phyloP scores from a whole-genome alignment of 2,113 vertebrate species.

The Holacanthus passer region DNA sequence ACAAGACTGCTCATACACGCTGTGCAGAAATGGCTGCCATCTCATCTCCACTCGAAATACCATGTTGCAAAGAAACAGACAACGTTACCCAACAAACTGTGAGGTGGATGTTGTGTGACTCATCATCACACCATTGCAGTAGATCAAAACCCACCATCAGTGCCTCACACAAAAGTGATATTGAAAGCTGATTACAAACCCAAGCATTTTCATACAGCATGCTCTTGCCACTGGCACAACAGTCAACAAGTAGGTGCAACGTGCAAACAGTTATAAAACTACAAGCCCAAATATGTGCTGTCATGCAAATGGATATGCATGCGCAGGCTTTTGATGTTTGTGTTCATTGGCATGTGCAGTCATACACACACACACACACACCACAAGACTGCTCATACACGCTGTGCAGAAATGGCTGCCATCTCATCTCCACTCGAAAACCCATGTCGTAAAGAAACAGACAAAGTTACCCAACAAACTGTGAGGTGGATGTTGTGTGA shows the following conservation, averaged over 20 bases:
- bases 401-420: background rate
- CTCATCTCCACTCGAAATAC: background rate
- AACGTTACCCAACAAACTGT: background rate
- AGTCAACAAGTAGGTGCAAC: background rate
- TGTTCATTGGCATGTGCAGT: background rate
- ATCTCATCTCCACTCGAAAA: background rate
- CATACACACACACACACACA: background rate
- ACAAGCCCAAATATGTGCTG: background rate
- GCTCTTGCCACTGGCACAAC: background rate
- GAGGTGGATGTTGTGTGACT: background rate
- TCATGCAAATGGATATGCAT: background rate
- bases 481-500: background rate
- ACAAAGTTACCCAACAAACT: background rate
- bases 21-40: background rate
- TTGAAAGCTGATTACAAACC: constrained; percentile 1
- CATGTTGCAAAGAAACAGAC: background rate
- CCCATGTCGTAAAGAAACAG: background rate
- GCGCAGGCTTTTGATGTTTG: background rate
- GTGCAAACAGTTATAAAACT: background rate
- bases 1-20: too few species aligned
- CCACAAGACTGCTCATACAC: too few species aligned
- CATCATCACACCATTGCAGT: background rate
- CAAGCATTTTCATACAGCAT: background rate
- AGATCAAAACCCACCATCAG: background rate
- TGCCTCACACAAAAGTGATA: background rate